phyloP scores from a whole-genome alignment of 2,797 vertebrate species.

The Gymnothorax javanicus region DNA sequence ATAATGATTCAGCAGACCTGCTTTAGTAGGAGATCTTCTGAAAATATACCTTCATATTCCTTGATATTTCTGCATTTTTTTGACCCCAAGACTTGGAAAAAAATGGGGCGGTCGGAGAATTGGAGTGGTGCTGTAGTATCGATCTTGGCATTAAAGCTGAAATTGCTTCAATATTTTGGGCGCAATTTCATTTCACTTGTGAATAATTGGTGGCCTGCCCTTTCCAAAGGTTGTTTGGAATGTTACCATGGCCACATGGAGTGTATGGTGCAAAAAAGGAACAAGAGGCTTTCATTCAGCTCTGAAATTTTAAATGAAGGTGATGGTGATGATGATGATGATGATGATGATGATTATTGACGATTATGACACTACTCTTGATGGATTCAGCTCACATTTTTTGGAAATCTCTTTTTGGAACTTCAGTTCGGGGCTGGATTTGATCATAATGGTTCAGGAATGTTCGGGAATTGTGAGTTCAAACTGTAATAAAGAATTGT shows the following conservation, averaged over 20 bases:
- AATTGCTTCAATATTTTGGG: conserved; percentile 29
- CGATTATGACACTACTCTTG: too few species aligned
- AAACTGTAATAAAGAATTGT: too few species aligned
- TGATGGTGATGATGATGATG: too few species aligned
- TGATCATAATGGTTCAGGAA: too few species aligned
- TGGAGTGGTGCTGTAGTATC: conserved; percentile 32
- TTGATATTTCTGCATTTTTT: conserved; percentile 37
- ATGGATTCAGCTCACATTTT: too few species aligned
- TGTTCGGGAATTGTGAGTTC: too few species aligned
- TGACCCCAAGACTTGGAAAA: neutral
- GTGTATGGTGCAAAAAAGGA: neutral
- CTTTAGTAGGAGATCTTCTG: conserved; percentile 44
- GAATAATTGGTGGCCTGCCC: neutral
- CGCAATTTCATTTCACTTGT: conserved; percentile 28
- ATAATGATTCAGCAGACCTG: conserved; percentile 52
- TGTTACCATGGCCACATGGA: neutral
- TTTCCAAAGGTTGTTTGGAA: neutral
- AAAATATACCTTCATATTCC: conserved; percentile 39
- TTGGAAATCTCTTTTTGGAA: too few species aligned
- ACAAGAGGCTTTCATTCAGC: neutral
- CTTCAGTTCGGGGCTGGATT: too few species aligned
- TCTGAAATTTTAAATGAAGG: neutral
- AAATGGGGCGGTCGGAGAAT: conserved; percentile 19
- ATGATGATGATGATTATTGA: too few species aligned
- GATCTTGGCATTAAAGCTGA: conserved; percentile 39